A percentile compares a stretch with the other conserved stretches of the same genome.
Evolutionary conservation across 2,797 vertebrate species (phyloP).

Genomic region (Danio choprae): DNA sequence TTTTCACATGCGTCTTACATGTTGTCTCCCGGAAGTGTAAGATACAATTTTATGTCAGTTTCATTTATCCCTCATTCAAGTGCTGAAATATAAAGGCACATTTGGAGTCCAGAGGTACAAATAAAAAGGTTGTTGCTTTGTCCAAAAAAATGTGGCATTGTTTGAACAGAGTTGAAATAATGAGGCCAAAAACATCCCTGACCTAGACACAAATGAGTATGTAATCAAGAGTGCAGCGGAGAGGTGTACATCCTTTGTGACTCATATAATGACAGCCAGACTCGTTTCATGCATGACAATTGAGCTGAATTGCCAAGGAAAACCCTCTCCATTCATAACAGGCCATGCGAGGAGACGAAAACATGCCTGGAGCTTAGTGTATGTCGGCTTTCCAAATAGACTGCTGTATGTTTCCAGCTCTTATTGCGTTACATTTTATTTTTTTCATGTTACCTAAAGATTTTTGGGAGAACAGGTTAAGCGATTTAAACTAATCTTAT

Average conservation of each 20-base stretch:
- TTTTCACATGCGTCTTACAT: background rate
- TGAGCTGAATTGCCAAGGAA: conserved; percentile 52
- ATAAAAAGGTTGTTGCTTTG: conserved; percentile 16
- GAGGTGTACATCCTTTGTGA: conserved; percentile 47
- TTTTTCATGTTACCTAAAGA: conserved; percentile 4
- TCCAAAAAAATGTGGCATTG: conserved; percentile 55
- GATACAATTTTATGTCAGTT: too few relatives aligned
- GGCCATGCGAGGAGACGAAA: background rate
- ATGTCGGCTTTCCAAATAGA: background rate
- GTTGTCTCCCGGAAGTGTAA: background rate
- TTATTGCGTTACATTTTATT: background rate
- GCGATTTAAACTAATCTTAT: too few relatives aligned
- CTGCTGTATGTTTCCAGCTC: background rate
- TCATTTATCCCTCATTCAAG: too few relatives aligned
- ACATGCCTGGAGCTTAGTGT: conserved; percentile 1
- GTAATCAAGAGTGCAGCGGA: conserved; percentile 63
- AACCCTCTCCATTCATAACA: conserved; percentile 45
- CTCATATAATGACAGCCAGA: conserved; percentile 65
- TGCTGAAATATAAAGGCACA: conserved; percentile 27
- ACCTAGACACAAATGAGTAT: conserved; percentile 55
- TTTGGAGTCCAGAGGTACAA: conserved; percentile 30
- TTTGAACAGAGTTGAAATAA: conserved; percentile 57
- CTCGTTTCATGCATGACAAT: conserved; percentile 63
- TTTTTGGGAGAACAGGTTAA: background rate
- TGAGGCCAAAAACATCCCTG: conserved; percentile 55